Evolutionary conservation across 2,113 vertebrate species (phyloP).

Genomic region (Mungos mungo): DNA sequence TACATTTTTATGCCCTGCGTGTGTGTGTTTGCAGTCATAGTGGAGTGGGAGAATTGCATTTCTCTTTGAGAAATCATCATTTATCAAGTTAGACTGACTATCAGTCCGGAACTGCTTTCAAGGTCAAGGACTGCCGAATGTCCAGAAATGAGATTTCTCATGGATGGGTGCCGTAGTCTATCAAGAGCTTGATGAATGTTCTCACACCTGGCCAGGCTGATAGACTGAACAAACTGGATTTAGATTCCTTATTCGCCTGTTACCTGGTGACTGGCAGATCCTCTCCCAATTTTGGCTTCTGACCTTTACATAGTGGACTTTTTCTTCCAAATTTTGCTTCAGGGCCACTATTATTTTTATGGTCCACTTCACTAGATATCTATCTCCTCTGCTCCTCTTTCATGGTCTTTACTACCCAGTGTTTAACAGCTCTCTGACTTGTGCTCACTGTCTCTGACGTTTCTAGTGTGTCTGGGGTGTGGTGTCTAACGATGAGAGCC

Average conservation of each 20-base stretch:
- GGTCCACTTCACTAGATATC: neutral
- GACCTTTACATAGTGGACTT: neutral
- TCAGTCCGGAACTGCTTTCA: constrained; percentile 71
- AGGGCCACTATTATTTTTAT: neutral
- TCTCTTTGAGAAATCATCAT: constrained; percentile 78
- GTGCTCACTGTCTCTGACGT: neutral
- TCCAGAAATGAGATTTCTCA: constrained; percentile 80
- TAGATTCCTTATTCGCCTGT: constrained; percentile 56
- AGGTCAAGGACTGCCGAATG: constrained; percentile 83
- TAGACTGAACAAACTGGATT: constrained; percentile 67
- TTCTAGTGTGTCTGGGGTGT: neutral
- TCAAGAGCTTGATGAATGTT: constrained; percentile 81
- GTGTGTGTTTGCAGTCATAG: constrained; percentile 23
- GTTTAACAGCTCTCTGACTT: neutral
- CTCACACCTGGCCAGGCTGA: constrained; percentile 77
- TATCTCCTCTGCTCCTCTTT: neutral
- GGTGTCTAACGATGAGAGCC: neutral
- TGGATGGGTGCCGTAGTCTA: constrained; percentile 67
- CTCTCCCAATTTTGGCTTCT: neutral
- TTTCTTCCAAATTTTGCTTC: constrained; percentile 55
- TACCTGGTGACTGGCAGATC: constrained; percentile 23
- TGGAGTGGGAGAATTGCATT: constrained; percentile 70
- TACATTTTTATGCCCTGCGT: neutral
- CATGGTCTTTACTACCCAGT: neutral
- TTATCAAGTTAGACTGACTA: constrained; percentile 81